Evolutionary conservation across 2,888 invertebrate genomes (phyloP), one percentile per base, ranked within the genome.

Genomic region (Pristionchus arcanus): DNA sequence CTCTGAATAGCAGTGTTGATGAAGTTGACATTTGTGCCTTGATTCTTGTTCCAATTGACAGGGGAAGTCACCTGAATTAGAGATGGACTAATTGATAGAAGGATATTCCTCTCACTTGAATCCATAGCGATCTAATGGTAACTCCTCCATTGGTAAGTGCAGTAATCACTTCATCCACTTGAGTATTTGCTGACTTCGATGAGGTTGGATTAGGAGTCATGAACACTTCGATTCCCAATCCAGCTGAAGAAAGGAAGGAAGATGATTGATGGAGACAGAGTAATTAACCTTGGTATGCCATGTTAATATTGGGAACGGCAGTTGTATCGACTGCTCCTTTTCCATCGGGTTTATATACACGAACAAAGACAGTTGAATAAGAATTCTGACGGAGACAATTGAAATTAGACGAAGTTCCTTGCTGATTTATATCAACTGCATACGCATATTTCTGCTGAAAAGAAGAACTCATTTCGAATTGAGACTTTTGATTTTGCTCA

Each of bases 31-130:
- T 91, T 91, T 16, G 68, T 68, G n/a, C 42, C 31, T 9, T 59
- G 66, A 28, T 86, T 86, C 19, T 53, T 63, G 66, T 42, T 49
- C 91, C 91, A 91, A 81, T 68, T 89, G 74, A 90, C 71, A 16
- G 91, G 91, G 4, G 85, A 68, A 25, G 91, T 90, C 53, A 90
- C 91, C 77, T 91, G 77, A 34, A 89, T 49, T 7, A 49, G 42
- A 49, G 19, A 37, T 2, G 53, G 25, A 77, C 53, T 0, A 16
- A 21, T 28, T 19, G 9, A 49, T 28, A 25, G 42, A 49, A 49
- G 42, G n/a, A 49, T 13, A 83, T 15, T 77, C 37, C 21, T 77
- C 19, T 53, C 16, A 90, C 90, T 55, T 90, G 90, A 37, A 90
- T 63, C 91, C 91, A 91, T 11, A 91, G 53, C 21, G 88, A 53